Evolutionary conservation across 2,888 invertebrate genomes (phyloP).

Genomic region (Drosophila pseudotakahashii): DNA sequence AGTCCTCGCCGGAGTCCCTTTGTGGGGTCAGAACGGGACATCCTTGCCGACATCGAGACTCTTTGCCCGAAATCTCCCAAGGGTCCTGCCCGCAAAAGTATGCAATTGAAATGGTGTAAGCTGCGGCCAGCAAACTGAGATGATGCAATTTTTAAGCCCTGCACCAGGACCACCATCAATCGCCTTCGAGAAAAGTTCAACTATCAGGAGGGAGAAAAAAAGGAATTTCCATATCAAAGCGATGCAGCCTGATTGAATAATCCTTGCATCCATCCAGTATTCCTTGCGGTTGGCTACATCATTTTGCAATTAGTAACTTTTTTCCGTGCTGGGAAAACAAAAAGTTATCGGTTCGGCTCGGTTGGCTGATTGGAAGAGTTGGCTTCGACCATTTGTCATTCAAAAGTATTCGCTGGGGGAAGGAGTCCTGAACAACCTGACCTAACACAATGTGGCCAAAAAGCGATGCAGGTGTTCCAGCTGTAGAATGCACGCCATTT

Average conservation of each 20-base stretch:
- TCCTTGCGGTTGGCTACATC: conserved; percentile 23
- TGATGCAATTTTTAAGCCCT: conserved; percentile 28
- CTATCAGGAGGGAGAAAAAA: not conserved
- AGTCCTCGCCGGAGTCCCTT: conserved; percentile 15
- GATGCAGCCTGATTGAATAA: conserved; percentile 24
- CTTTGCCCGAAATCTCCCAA: conserved; percentile 11
- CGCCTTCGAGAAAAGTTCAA: not conserved
- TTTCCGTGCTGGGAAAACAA: conserved; percentile 22
- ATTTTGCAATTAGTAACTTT: conserved; percentile 40
- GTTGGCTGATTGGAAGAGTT: conserved; percentile 12
- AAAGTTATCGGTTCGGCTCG: conserved; percentile 17
- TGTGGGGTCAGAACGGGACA: conserved; percentile 2
- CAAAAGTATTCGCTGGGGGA: not conserved
- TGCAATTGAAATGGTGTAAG: conserved; percentile 15
- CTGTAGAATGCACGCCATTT: conserved; percentile 45
- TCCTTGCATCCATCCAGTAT: conserved; percentile 1
- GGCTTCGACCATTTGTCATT: conserved; percentile 9
- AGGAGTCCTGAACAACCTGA: conserved; percentile 44
- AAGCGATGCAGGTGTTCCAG: conserved; percentile 8
- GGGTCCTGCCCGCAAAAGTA: conserved; percentile 27
- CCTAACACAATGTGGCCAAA: conserved; percentile 48
- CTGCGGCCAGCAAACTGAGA: not conserved
- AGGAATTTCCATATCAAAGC: conserved; percentile 38
- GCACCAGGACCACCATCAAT: conserved; percentile 2
- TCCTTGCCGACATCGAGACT: conserved; percentile 3